A percentile compares a stretch with the other conserved stretches of the same genome.
phyloP scores from a whole-genome alignment of 1,140 invertebrate genomes.

The Pseudomyrmex cubaensis region DNA sequence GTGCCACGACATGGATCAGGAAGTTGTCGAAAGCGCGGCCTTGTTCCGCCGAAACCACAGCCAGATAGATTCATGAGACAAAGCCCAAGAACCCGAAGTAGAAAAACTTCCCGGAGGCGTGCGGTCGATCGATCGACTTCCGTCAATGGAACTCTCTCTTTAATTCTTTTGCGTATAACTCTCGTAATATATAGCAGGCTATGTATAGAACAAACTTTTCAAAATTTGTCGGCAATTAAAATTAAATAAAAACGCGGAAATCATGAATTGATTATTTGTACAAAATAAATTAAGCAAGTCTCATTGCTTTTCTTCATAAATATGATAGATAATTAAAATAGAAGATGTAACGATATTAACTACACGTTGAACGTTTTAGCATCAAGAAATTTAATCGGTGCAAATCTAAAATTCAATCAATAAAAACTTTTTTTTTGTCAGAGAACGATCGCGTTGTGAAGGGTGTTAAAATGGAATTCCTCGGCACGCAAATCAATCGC shows the following conservation, averaged over 20 bases:
- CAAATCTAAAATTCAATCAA: neutral
- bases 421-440: neutral
- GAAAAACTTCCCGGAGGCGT: neutral
- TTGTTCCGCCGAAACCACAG: slow-evolving; percentile 62
- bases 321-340: too few species aligned
- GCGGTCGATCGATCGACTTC: slow-evolving; percentile 2
- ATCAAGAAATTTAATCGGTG: neutral
- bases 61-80: slow-evolving; percentile 55
- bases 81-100: neutral
- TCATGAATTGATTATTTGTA: too few species aligned
- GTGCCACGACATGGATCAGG: slow-evolving; percentile 72
- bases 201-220: neutral
- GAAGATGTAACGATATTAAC: neutral
- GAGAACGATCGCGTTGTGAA: slow-evolving; percentile 6
- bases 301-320: too few species aligned
- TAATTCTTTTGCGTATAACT: neutral
- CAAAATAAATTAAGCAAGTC: too few species aligned
- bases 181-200: neutral
- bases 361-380: neutral
- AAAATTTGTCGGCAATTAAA: neutral
- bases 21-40: slow-evolving; percentile 76
- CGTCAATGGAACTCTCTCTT: slow-evolving; percentile 1
- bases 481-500: slow-evolving; percentile 14
- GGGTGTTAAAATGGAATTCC: neutral
- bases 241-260: too few species aligned